Conservation (phyloP, 2,797 vertebrate species). For the Triplophysa yarkandensis region DNA sequence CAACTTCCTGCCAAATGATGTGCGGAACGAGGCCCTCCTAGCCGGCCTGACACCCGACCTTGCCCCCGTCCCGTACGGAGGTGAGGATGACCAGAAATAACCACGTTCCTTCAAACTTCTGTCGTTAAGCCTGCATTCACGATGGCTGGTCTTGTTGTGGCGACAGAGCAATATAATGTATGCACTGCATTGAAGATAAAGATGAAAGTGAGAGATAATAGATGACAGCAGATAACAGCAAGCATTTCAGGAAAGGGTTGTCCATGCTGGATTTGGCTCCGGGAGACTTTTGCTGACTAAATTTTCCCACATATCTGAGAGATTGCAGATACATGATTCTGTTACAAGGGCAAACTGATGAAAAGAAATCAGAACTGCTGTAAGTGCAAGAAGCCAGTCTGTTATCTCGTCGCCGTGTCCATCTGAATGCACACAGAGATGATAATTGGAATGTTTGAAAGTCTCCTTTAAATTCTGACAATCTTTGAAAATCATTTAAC, state of each 20-base stretch:
- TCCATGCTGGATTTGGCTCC: slow-evolving; percentile 2
- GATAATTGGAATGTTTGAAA: slow-evolving; percentile 43
- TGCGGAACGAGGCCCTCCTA: slow-evolving; percentile 49
- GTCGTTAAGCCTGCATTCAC: background rate
- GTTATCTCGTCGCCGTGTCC: slow-evolving; percentile 33
- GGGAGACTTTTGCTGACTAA: slow-evolving; percentile 17
- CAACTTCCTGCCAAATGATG: slow-evolving; percentile 60
- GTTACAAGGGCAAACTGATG: slow-evolving; percentile 38
- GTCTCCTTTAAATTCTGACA: slow-evolving; percentile 32
- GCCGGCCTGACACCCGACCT: slow-evolving; percentile 47
- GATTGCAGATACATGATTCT: slow-evolving; percentile 18
- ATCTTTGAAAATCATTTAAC: slow-evolving; percentile 35
- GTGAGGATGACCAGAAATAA: slow-evolving; percentile 42
- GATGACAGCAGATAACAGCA: slow-evolving; percentile 16
- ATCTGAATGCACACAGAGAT: slow-evolving; percentile 30
- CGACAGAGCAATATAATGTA: background rate
- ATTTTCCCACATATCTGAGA: slow-evolving; percentile 8
- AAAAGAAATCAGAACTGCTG: slow-evolving; percentile 37
- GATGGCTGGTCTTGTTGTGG: background rate
- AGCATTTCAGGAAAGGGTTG: slow-evolving; percentile 1
- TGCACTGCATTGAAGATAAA: background rate
- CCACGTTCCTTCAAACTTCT: slow-evolving; percentile 25
- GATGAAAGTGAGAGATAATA: background rate
- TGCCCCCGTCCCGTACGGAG: slow-evolving; percentile 35
- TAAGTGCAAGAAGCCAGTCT: slow-evolving; percentile 29